A percentile compares a stretch with the other conserved stretches of the same genome.
Evolutionary conservation across 2,888 invertebrate species (phyloP).

Genomic region (Tricholauxania praeusta): DNA sequence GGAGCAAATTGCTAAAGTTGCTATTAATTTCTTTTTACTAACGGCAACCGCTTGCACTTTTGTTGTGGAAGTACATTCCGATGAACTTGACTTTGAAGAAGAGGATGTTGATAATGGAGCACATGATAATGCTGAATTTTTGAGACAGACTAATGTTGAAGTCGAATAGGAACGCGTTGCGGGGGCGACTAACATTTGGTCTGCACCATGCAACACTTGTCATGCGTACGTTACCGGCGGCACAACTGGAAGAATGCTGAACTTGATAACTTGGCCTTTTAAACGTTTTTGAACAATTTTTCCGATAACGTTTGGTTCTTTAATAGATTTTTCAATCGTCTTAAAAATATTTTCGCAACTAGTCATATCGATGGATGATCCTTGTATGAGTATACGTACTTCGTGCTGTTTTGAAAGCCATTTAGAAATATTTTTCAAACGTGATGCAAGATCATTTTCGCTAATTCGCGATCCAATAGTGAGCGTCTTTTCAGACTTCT

Average conservation of each 20-base stretch:
- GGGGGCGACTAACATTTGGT: not conserved
- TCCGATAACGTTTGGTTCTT: conserved; percentile 68
- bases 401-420: conserved; percentile 77
- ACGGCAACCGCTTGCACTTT: conserved; percentile 11
- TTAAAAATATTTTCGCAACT: conserved; percentile 71
- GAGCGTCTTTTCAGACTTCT: conserved; percentile 76
- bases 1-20: conserved; percentile 39
- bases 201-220: conserved; percentile 44
- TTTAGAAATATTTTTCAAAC: conserved; percentile 75
- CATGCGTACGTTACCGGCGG: conserved; percentile 43
- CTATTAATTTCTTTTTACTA: conserved; percentile 19
- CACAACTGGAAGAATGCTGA: conserved; percentile 72
- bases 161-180: conserved; percentile 15
- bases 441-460: conserved; percentile 76
- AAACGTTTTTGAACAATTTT: conserved; percentile 75
- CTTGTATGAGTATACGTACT: conserved; percentile 68
- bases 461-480: conserved; percentile 74
- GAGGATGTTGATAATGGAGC: conserved; percentile 32
- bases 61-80: not conserved
- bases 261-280: conserved; percentile 74
- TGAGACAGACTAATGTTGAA: not conserved
- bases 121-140: not conserved
- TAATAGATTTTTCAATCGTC: conserved; percentile 70
- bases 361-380: conserved; percentile 48
- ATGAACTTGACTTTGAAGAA: conserved; percentile 5